Evolutionary conservation across 2,113 vertebrate species (phyloP), one percentile per base, ranked within the genome.

Genomic region (Mesembrinibis cayennensis): DNA sequence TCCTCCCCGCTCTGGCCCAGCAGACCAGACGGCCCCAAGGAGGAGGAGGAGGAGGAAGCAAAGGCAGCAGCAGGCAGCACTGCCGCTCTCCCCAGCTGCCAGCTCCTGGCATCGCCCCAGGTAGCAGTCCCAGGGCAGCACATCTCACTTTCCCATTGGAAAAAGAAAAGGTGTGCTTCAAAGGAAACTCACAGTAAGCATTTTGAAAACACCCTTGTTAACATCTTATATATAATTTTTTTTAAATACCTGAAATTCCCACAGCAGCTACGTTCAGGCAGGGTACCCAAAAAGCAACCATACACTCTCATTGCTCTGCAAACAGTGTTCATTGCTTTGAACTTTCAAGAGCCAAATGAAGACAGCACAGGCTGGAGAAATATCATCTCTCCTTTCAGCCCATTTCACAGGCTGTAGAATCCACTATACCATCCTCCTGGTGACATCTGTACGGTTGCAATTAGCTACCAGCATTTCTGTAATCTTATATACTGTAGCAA

Each of bases 221-320:
- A 85, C 34, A 52, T 21, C 34, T n/a, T 16, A 5, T 0, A 0
- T 9, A 7, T 3, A 2, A 2, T 58, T 70, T 58, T 53, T 53
- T 44, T 44, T 0, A 9, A 89, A 77, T 34, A 69, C 21, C 19
- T 73, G 45, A 80, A 66, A 72, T 53, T 52, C 13, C 56, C 36
- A 32, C 40, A 82, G 49, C 49, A 71, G 69, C 44, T 80, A 23
- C 3, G 0, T 36, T 66, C 82, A 77, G 42, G 38, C 42, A 91
- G 53, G 23, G 40, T 30, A 82, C 14, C 49, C 63, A 21, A 80
- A 72, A 89, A 63, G 7, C 50, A 84, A 63, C 10, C 34, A 62
- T 42, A 25, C 3, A 1, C 13, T 34, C 29, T 16, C 8, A 2
- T 12, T 34, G 26, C 66, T 66, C 59, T 77, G 30, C 71, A n/a